Evolutionary conservation across 2,113 vertebrate species (phyloP).

Genomic region (Spermophilus dauricus): DNA sequence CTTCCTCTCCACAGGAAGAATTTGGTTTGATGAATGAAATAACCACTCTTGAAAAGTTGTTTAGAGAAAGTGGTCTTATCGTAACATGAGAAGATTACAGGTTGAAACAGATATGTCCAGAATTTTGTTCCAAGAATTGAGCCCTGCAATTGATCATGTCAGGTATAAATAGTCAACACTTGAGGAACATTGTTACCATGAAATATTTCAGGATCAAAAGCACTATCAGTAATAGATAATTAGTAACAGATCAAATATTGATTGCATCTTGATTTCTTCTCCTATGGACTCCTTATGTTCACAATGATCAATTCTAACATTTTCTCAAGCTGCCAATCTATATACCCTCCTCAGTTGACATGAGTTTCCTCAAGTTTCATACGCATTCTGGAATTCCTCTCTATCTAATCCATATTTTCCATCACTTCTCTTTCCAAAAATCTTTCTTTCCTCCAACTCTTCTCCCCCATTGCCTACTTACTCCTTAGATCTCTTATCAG

Average conservation of each 20-base stretch:
- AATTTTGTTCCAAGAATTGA: constrained; percentile 12
- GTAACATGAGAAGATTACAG: not conserved
- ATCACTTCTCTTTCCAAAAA: not conserved
- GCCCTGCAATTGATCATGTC: not conserved
- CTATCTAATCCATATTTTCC: not conserved
- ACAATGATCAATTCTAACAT: not conserved
- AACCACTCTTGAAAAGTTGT: constrained; percentile 31
- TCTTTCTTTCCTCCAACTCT: not conserved
- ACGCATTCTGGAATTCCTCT: not conserved
- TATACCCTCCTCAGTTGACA: not conserved
- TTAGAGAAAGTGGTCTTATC: constrained; percentile 1
- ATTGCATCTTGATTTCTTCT: constrained; percentile 21
- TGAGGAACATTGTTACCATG: not conserved
- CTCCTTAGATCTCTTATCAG: not conserved
- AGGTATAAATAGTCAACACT: not conserved
- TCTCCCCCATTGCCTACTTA: not conserved
- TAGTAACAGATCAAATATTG: not conserved
- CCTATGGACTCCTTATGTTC: not conserved
- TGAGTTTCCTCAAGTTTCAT: not conserved
- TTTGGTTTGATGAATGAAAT: not conserved
- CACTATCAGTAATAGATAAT: not conserved
- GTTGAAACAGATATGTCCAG: not conserved
- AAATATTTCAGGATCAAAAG: not conserved
- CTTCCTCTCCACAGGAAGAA: not conserved
- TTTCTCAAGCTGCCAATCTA: constrained; percentile 34